Evolutionary conservation across 64 coral and sea anemone genomes (phyloP).

Genomic region (Catalaphyllia jardinei): DNA sequence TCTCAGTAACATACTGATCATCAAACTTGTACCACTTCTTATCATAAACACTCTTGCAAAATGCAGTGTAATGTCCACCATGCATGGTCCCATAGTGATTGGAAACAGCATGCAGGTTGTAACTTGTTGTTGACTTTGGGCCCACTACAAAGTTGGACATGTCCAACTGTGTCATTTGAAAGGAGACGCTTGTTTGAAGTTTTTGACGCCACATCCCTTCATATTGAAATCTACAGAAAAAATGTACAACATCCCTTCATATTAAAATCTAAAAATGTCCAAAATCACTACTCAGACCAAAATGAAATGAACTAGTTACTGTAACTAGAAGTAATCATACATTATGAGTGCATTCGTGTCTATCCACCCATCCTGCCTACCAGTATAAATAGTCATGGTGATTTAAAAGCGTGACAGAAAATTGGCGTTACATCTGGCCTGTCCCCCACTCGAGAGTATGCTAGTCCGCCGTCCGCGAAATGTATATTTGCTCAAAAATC

Average conservation of each 20-base stretch:
- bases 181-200: constrained; percentile 78
- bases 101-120: constrained; percentile 84
- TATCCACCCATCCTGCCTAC: too few relatives aligned
- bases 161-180: constrained; percentile 62
- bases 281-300: neutral
- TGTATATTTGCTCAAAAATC: too few relatives aligned
- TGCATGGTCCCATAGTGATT: constrained; percentile 99
- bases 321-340: too few relatives aligned
- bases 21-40: constrained; percentile 95
- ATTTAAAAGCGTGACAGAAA: too few relatives aligned
- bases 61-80: constrained; percentile 97
- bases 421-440: too few relatives aligned
- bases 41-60: constrained; percentile 76
- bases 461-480: too few relatives aligned
- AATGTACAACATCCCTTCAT: constrained; percentile 85
- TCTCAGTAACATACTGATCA: constrained; percentile 78
- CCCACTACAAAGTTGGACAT: constrained; percentile 65
- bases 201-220: constrained; percentile 98
- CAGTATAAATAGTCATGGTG: too few relatives aligned
- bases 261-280: constrained; percentile 76
- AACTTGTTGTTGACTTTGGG: constrained; percentile 41
- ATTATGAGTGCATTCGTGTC: too few relatives aligned
- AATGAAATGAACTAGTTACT: too few relatives aligned
- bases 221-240: constrained; percentile 81
- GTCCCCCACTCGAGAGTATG: too few relatives aligned